Evolutionary conservation across 2,888 invertebrate species (phyloP).

Genomic region (Noctua janthina): DNA sequence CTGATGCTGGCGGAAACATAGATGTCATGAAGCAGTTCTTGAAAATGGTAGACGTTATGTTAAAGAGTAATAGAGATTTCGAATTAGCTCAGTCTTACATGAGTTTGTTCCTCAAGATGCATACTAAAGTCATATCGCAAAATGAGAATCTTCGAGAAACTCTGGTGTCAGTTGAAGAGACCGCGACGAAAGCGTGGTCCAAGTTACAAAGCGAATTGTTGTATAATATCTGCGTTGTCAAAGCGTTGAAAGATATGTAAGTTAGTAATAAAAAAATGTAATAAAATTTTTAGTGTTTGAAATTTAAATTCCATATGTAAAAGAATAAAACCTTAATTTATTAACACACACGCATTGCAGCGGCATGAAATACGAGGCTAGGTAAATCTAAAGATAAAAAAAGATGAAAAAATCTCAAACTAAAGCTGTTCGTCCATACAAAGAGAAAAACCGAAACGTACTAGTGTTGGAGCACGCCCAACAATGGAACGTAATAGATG

Average conservation of each 20-base stretch:
- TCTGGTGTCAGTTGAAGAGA: constrained; percentile 90
- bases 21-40: constrained; percentile 95
- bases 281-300: constrained; percentile 23
- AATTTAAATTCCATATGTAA: not conserved
- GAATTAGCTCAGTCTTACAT: constrained; percentile 98
- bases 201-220: constrained; percentile 92
- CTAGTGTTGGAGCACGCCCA: constrained; percentile 67
- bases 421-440: constrained; percentile 65
- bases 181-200: constrained; percentile 92
- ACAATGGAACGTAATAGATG: constrained; percentile 81
- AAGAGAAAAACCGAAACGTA: constrained; percentile 70
- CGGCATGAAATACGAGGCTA: constrained; percentile 47
- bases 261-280: constrained; percentile 65
- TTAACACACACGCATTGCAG: constrained; percentile 34
- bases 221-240: constrained; percentile 94
- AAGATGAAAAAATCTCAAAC: constrained; percentile 58
- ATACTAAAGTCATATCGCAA: constrained; percentile 91
- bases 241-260: constrained; percentile 92
- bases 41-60: constrained; percentile 92
- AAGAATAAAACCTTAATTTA: constrained; percentile 25
- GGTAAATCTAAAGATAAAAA: constrained; percentile 43
- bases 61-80: constrained; percentile 95
- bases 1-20: constrained; percentile 93
- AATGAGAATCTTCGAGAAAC: constrained; percentile 89
- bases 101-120: constrained; percentile 95